These are phyloP conservation scores for Sceloporus undulatus DNA, from an alignment of 2,113 vertebrate species.

Conservation along the genomic window DNA sequence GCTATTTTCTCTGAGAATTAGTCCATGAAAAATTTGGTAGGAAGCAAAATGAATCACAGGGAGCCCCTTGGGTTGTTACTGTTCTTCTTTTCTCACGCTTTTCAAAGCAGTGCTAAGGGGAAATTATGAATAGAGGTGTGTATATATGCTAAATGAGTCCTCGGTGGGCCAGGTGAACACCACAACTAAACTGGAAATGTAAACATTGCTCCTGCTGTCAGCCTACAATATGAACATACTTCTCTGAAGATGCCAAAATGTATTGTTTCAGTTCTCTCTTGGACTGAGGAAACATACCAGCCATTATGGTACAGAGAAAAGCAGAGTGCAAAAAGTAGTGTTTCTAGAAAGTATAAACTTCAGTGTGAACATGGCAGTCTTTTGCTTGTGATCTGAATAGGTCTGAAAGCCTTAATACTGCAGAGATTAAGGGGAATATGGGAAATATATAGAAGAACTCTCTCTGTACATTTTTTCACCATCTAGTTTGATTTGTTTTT, in stretches of 20 bases:
- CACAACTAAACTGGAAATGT: background rate
- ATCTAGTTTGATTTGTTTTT: slow-evolving; percentile 53
- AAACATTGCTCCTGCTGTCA: background rate
- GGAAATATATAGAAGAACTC: slow-evolving; percentile 17
- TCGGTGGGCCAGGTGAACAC: background rate
- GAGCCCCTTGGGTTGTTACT: background rate
- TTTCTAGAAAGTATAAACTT: slow-evolving; percentile 43
- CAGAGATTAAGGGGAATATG: slow-evolving; percentile 20
- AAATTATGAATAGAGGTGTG: background rate
- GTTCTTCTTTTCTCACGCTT: background rate
- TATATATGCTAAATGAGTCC: background rate
- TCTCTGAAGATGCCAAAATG: slow-evolving; percentile 21
- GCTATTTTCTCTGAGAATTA: background rate
- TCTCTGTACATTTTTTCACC: background rate
- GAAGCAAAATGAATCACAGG: background rate
- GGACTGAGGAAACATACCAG: slow-evolving; percentile 23
- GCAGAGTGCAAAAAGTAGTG: slow-evolving; percentile 12
- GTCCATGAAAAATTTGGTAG: background rate
- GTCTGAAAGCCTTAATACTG: slow-evolving; percentile 12
- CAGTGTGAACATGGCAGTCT: slow-evolving; percentile 15
- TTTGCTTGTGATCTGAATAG: slow-evolving; percentile 35
- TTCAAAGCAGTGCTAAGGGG: background rate
- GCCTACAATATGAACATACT: background rate
- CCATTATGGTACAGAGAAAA: slow-evolving; percentile 22
- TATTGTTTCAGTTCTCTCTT: slow-evolving; percentile 44